Percentiles rank a stretch among this genome's conserved stretches.
Conservation (phyloP, 2,797 vertebrate genomes). For the Parambassis ranga region DNA sequence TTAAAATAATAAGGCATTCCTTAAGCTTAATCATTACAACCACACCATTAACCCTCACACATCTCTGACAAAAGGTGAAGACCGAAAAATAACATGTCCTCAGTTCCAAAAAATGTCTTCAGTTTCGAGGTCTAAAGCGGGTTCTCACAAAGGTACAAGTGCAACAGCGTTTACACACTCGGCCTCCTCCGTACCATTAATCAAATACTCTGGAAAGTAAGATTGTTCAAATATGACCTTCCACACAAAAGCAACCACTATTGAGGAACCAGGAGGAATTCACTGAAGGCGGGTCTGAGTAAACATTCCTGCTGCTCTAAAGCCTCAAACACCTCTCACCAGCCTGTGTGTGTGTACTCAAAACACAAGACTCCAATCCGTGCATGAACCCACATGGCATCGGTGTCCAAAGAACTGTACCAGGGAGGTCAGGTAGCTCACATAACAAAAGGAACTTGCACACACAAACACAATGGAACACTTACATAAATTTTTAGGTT, state of each 20-base stretch:
- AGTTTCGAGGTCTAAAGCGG: conserved; percentile 2
- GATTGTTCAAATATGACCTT: conserved; percentile 58
- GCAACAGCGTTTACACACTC: background rate
- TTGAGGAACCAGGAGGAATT: conserved; percentile 56
- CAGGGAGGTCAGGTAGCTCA: conserved; percentile 49
- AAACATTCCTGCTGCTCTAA: conserved; percentile 61
- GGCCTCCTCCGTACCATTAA: conserved; percentile 3
- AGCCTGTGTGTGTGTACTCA: conserved; percentile 28
- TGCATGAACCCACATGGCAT: conserved; percentile 44
- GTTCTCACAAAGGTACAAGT: background rate
- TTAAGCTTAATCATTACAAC: background rate
- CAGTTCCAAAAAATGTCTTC: background rate
- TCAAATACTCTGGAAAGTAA: conserved; percentile 48
- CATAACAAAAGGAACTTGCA: conserved; percentile 36
- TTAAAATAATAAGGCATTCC: conserved; percentile 15
- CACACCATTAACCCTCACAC: background rate
- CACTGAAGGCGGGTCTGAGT: conserved; percentile 43
- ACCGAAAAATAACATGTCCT: conserved; percentile 2
- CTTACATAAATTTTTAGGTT: conserved; percentile 55
- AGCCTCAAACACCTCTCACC: conserved; percentile 30
- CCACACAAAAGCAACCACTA: conserved; percentile 59
- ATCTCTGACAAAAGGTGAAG: background rate
- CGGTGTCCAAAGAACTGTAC: conserved; percentile 27
- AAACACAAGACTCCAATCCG: conserved; percentile 44
- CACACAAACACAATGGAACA: conserved; percentile 26